These are phyloP conservation scores for Neogale vison DNA, from an alignment of 2,113 vertebrate species.

Conservation along the genomic window DNA sequence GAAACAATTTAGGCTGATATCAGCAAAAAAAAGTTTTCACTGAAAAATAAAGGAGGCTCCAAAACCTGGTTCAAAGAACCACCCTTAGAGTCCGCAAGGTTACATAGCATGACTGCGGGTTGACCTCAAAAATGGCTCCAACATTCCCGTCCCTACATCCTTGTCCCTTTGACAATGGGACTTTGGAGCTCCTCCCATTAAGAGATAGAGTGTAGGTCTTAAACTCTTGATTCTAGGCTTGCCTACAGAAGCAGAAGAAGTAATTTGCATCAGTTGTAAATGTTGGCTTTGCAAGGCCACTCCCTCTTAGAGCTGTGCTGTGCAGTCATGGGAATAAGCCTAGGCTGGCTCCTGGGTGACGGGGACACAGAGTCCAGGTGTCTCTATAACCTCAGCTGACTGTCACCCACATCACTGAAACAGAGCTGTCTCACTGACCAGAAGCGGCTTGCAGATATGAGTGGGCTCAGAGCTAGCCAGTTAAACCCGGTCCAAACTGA, in stretches of 20 bases:
- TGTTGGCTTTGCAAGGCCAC: not conserved
- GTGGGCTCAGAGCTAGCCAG: not conserved
- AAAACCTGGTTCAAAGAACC: not conserved
- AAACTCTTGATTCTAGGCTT: not conserved
- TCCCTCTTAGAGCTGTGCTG: not conserved
- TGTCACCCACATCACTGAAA: not conserved
- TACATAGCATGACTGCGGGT: not conserved
- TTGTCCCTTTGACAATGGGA: not conserved
- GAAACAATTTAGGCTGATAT: not conserved
- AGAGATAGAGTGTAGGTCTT: not conserved
- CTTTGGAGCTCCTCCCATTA: not conserved
- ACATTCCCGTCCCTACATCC: not conserved
- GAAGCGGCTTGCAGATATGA: not conserved
- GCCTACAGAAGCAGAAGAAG: not conserved
- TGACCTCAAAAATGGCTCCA: not conserved
- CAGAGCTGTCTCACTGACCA: not conserved
- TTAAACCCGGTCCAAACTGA: not conserved
- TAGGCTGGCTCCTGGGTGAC: not conserved
- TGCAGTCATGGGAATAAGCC: not conserved
- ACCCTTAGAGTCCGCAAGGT: not conserved
- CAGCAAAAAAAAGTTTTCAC: not conserved
- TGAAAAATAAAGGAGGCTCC: not conserved
- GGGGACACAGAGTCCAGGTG: not conserved
- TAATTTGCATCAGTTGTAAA: not conserved
- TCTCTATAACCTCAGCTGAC: not conserved